These are phyloP conservation scores for Tigriopus californicus DNA, from an alignment of 2,888 invertebrate species.

Conservation along the genomic window DNA sequence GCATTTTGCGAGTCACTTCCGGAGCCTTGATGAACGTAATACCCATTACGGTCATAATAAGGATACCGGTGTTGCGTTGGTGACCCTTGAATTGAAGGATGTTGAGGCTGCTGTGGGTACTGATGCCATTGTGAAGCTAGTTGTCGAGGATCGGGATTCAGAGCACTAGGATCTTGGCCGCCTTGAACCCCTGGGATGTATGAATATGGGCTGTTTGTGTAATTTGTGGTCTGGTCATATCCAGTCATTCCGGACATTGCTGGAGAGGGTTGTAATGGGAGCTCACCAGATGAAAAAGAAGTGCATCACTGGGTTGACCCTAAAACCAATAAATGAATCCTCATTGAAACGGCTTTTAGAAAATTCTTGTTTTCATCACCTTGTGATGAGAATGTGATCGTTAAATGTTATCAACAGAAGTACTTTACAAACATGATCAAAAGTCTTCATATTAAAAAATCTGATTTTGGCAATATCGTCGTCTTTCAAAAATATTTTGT, in stretches of 20 bases:
- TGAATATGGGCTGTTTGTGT: neutral
- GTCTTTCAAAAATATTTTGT: no score
- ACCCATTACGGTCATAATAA: slow-evolving; percentile 12
- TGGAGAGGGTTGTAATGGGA: neutral
- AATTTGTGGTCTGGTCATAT: slow-evolving; percentile 11
- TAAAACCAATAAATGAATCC: no score
- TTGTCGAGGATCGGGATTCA: slow-evolving; percentile 1
- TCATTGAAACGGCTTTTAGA: no score
- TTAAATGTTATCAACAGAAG: no score
- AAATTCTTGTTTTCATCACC: no score
- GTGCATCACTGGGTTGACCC: no score
- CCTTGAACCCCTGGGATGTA: slow-evolving; percentile 3
- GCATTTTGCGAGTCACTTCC: neutral
- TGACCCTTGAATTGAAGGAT: slow-evolving; percentile 20
- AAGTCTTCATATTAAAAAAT: no score
- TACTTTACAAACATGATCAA: no score
- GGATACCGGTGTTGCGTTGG: slow-evolving; percentile 17
- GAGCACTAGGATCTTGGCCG: neutral
- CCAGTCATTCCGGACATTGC: slow-evolving; percentile 13
- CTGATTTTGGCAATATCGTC: no score
- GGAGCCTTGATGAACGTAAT: slow-evolving; percentile 10
- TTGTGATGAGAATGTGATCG: no score
- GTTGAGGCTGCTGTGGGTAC: slow-evolving; percentile 22
- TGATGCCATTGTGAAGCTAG: slow-evolving; percentile 26
- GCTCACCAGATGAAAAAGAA: no score